Evolutionary conservation across 30 jellyfish, hydroid and myxozoan species (phyloP), one percentile per base, ranked within the genome.

Genomic region (Rhopilema esculentum): DNA sequence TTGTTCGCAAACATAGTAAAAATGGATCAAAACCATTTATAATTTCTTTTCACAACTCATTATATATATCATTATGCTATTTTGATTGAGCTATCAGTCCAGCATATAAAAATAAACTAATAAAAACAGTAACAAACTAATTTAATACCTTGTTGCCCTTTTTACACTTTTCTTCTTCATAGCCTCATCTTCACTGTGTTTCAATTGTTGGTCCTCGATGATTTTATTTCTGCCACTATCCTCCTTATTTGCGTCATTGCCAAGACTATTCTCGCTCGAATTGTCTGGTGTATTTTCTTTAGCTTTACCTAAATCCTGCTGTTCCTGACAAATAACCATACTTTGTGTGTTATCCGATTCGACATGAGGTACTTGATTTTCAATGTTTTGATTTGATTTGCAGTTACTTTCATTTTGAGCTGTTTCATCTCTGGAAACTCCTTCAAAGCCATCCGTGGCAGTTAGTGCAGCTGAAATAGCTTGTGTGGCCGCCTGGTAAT

Each of bases 381-480:
- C 69, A 40, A 6, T 2, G 12, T 40, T 40, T 12, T 40, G 57
- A 40, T 40, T n/a, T n/a, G n/a, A 19, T 12, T n/a, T 26, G 30
- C 79, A 68, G 24, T 9, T 40, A 9, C 4, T 68, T 2, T 1
- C 51, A 26, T 53, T 66, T 4, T 7, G 20, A 18, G 19, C 53
- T 15, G 20, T 48, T 16, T 22, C 72, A 75, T 24, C 67, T 40
- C 67, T 25, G 67, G 68, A 1, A 8, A 2, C 24, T 27, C 33
- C 50, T 22, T 23, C 27, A 29, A 72, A 72, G 15, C 31, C 89
- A 51, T 70, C 84, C 16, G 83, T 27, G 20, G 79, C 95, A 12
- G 57, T 27, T 33, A 93, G 68, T 0, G 98, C 98, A 23, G 98
- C 98, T 21, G 97, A 61, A 19, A 93, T 88, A 0, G 97, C 97